These are phyloP conservation scores for Nixonia krombeini DNA, from an alignment of 1,140 invertebrate species.

Conservation along the genomic window DNA sequence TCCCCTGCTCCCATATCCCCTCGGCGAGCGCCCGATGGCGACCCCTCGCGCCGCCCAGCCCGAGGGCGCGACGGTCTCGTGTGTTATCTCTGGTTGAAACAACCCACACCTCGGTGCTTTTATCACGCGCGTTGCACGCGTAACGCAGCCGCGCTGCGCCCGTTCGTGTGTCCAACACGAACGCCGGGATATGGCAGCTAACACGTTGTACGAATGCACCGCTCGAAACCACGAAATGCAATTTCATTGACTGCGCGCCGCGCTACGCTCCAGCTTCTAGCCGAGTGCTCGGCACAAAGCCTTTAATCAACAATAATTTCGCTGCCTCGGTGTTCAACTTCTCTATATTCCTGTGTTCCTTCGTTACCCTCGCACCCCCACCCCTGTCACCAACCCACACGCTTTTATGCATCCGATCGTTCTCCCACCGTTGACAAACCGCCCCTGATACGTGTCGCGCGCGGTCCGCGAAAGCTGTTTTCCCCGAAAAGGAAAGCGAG, in stretches of 20 bases:
- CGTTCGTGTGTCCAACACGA: not conserved
- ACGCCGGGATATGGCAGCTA: not conserved
- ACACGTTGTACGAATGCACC: not conserved
- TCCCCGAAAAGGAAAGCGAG: not conserved
- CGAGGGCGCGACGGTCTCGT: slow-evolving; percentile 1
- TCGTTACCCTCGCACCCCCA: too few relatives aligned
- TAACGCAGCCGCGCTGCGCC: not conserved
- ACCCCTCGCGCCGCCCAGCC: too few relatives aligned
- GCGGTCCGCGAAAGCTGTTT: not conserved
- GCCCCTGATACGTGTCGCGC: not conserved
- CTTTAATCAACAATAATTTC: slow-evolving; percentile 67
- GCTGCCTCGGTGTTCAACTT: slow-evolving; percentile 19
- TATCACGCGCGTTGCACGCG: slow-evolving; percentile 1
- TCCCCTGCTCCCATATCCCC: too few relatives aligned
- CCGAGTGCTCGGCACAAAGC: slow-evolving; percentile 52
- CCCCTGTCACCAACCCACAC: not conserved
- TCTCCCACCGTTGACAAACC: not conserved
- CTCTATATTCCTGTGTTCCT: not conserved
- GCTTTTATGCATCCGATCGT: not conserved
- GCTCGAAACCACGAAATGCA: slow-evolving; percentile 53
- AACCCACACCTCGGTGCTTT: slow-evolving; percentile 14
- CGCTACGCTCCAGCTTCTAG: slow-evolving; percentile 17
- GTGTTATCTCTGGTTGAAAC: slow-evolving; percentile 17
- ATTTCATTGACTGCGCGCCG: slow-evolving; percentile 53
- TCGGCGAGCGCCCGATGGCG: too few relatives aligned